Evolutionary conservation across 2,888 invertebrate species (phyloP).

Genomic region (Unio delphinus): DNA sequence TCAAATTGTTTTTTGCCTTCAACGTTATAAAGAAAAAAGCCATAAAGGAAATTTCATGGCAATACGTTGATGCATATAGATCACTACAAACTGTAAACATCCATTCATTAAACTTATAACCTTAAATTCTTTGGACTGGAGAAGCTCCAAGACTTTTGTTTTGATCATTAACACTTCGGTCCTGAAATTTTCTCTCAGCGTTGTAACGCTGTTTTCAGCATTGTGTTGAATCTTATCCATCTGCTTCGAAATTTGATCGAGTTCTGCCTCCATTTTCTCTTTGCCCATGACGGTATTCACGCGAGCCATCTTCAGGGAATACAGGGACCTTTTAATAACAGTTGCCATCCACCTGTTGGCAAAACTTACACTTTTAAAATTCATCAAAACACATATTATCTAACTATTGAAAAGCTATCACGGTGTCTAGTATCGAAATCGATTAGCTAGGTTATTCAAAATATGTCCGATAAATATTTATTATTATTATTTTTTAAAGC

Average conservation of each 20-base stretch:
- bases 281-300: slow-evolving; percentile 45
- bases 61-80: too few species aligned
- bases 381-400: too few species aligned
- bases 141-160: slow-evolving; percentile 10
- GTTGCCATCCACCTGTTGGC: slow-evolving; percentile 48
- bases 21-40: too few species aligned
- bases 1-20: too few species aligned
- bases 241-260: slow-evolving; percentile 29
- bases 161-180: slow-evolving; percentile 21
- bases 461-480: too few species aligned
- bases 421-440: too few species aligned
- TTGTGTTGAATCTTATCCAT: slow-evolving; percentile 44
- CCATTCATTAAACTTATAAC: too few species aligned
- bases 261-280: slow-evolving; percentile 37
- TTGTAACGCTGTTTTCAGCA: slow-evolving; percentile 33
- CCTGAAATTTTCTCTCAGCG: slow-evolving; percentile 23
- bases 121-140: slow-evolving; percentile 11
- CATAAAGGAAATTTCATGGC: too few species aligned
- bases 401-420: too few species aligned
- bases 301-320: slow-evolving; percentile 51
- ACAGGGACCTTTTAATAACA: slow-evolving; percentile 49
- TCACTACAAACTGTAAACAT: too few species aligned
- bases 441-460: too few species aligned
- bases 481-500: too few species aligned
- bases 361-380: neutral